Evolutionary conservation across 1,140 invertebrate genomes (phyloP), one percentile per base, ranked within the genome.

Genomic region (Anthonomus grandis): DNA sequence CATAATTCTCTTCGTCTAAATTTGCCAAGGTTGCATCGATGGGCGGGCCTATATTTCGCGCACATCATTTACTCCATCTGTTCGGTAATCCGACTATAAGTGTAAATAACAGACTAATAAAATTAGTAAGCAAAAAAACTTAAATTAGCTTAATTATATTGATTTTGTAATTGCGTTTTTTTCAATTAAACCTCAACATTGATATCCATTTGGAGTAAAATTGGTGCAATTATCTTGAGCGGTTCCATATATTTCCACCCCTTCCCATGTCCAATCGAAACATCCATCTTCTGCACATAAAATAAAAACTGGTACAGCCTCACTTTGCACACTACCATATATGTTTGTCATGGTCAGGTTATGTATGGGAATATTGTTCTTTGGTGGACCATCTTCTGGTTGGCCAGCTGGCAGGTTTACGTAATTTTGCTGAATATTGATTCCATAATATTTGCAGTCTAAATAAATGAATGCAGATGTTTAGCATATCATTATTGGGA

Each of bases 351-450:
- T n/a, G 3, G 17, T 15, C 15, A 56, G 27, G 15, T 56, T 38
- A 8, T n/a, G 8, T 21, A 56, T 56, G 4, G 53, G 53, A 36
- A 56, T 48, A 13, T 46, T 38, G 31, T 39, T 48, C 0, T 3
- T 9, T 46, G 42, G 42, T 9, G 13, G 5, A 25, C 37, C 31
- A 10, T 15, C 25, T 12, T 27, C 22, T 19, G 38, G 24, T 18
- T 46, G n/a, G 2, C 24, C 24, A 12, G 44, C n/a, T 24, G 44
- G 44, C 13, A 12, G 9, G 17, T 37, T 50, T 36, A 19, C 1
- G 22, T 56, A 56, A 36, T 56, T 56, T 38, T 38, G 53, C 21
- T 47, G 17, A 22, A 56, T 34, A 27, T 13, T 47, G 9, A 47
- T 27, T 8, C 44, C 53, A 21, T 56, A 56, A 23, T 53, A 31